Conservation (phyloP, 2,113 vertebrate species). For the Leptobrachium ailaonicum region DNA sequence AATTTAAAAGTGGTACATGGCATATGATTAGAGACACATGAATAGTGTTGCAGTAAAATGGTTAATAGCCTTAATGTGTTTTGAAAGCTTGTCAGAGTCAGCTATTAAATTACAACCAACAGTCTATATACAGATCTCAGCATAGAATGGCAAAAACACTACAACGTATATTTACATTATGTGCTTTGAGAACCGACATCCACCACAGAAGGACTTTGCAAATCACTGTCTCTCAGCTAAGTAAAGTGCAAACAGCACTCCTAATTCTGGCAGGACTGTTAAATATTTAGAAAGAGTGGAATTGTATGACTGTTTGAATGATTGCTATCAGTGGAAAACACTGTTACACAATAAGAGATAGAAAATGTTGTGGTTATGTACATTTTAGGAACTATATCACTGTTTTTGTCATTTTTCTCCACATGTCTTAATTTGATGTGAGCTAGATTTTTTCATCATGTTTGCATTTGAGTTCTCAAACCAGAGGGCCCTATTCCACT, state of each 20-base stretch:
- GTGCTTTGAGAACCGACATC: background rate
- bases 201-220: background rate
- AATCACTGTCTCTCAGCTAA: background rate
- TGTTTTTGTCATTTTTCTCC: too few species aligned
- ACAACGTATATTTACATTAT: conserved; percentile 12
- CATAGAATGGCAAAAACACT: background rate
- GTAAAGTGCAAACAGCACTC: conserved; percentile 7
- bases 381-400: too few species aligned
- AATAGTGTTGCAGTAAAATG: background rate
- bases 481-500: too few species aligned
- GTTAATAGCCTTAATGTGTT: background rate
- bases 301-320: conserved; percentile 4
- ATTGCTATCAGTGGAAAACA: background rate
- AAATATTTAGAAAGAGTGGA: background rate
- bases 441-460: too few species aligned
- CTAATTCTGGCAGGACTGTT: background rate
- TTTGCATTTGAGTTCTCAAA: too few species aligned
- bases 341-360: too few species aligned
- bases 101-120: conserved; percentile 1
- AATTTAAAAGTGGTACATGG: background rate
- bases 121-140: background rate
- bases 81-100: conserved; percentile 1
- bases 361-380: too few species aligned
- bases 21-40: too few species aligned
- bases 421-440: too few species aligned